Evolutionary conservation across 2,113 vertebrate genomes (phyloP).

Genomic region (Chlamydotis undulata): DNA sequence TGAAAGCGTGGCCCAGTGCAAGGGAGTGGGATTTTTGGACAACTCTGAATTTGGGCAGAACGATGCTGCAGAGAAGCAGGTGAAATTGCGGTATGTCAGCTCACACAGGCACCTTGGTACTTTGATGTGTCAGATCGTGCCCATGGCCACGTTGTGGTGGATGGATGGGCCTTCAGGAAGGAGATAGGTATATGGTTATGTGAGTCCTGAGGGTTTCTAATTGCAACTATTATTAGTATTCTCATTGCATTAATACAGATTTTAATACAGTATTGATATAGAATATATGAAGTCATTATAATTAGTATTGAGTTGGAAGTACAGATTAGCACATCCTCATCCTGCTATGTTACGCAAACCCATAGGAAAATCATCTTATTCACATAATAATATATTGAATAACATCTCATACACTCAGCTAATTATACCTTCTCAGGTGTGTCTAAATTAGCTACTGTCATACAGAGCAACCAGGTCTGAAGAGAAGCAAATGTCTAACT

Average conservation of each 20-base stretch:
- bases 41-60: neutral
- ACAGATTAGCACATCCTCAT: neutral
- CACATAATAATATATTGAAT: conserved; percentile 15
- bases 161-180: neutral
- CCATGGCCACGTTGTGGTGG: neutral
- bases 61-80: neutral
- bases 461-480: neutral
- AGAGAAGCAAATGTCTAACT: conserved; percentile 3
- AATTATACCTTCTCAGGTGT: conserved; percentile 6
- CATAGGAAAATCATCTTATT: conserved; percentile 5
- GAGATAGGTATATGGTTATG: neutral
- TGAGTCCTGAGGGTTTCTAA: neutral
- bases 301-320: neutral
- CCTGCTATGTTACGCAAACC: neutral
- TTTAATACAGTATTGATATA: neutral
- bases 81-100: neutral
- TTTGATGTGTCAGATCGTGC: neutral
- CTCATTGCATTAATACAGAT: neutral
- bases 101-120: neutral
- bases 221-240: neutral
- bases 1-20: rapidly evolving
- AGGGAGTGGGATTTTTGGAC: neutral
- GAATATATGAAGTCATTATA: neutral
- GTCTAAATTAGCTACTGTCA: conserved; percentile 15
- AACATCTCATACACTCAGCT: neutral